Evolutionary conservation across 1,140 invertebrate species (phyloP), one percentile per base, ranked within the genome.

Genomic region (Zaprionus africanus): DNA sequence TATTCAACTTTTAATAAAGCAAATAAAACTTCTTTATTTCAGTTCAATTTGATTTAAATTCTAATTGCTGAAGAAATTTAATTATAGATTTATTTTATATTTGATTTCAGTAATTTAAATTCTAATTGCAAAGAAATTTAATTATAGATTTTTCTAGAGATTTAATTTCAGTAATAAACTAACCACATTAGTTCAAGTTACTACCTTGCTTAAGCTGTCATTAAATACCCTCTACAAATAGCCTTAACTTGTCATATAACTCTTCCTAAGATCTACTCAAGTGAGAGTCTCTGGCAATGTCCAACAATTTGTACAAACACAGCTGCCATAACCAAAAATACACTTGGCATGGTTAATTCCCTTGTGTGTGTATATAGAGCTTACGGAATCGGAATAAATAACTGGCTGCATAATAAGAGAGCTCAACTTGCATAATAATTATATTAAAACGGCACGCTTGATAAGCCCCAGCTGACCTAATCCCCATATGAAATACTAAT

Each of bases 401-500:
- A 17, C n/a, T 46, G 13, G 41, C n/a, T 46, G 46, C 46, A 51
- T 56, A 28, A 56, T 12, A 28, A 12, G 31, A n/a, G 24, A 56
- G 53, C 53, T 46, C n/a, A 46, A 17, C 41, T 46, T 17, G 41
- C 41, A 46, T 46, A 17, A 17, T 46, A 46, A 9, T 46, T 17
- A 46, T 17, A 17, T 17, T 17, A 17, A 46, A 46, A 17, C n/a
- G 2, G n/a, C 41, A 46, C 7, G 41, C 41, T 46, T 46, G 41
- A 46, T 17, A 46, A 46, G 41, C n/a, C 41, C n/a, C 41, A 46
- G 53, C 26, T 56, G 53, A 56, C 13, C 53, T 56, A 56, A 51
- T 51, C 17, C 19, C 19, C 17, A 51, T 51, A 60, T 17, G 41
- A 46, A 17, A 61, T 36, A 17, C 64, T 68, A 68, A 74, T 62